phyloP scores from a whole-genome alignment of 2,888 invertebrate species.

The Clanis bilineata region DNA sequence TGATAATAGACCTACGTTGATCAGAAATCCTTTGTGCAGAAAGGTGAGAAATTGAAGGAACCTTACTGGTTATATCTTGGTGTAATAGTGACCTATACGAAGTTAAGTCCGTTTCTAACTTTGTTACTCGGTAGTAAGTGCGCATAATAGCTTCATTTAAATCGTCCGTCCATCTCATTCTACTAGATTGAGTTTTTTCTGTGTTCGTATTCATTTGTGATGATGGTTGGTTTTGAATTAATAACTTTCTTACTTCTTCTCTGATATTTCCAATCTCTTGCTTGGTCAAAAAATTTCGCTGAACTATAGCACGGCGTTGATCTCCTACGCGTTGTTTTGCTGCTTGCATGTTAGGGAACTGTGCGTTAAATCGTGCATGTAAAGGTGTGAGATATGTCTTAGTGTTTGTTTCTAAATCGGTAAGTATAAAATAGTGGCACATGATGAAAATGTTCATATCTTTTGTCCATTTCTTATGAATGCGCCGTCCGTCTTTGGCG shows the following conservation, averaged over 20 bases:
- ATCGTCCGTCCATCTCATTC: background rate
- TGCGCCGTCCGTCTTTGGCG: too few species aligned
- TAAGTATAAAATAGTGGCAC: too few species aligned
- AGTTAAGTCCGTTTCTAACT: background rate
- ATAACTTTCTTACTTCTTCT: background rate
- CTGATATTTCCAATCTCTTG: background rate
- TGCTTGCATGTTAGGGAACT: too few species aligned
- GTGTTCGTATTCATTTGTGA: background rate
- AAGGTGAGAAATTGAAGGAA: background rate
- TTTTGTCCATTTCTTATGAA: too few species aligned
- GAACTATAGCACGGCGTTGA: constrained; percentile 1
- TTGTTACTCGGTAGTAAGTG: background rate
- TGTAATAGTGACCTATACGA: background rate
- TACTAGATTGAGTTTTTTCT: background rate
- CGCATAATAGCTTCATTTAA: background rate
- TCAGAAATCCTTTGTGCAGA: too few species aligned
- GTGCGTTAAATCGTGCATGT: too few species aligned
- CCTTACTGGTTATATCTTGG: background rate
- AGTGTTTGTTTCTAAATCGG: too few species aligned
- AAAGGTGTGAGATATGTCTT: too few species aligned
- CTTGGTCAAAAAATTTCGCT: background rate
- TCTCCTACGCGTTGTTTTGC: too few species aligned
- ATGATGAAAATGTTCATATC: too few species aligned
- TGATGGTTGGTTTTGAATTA: background rate
- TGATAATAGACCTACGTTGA: too few species aligned